A percentile compares a stretch with the other conserved stretches of the same genome.
These are phyloP conservation scores for Eulimnadia texana DNA, from an alignment of 1,140 invertebrate genomes.

Conservation along the genomic window DNA sequence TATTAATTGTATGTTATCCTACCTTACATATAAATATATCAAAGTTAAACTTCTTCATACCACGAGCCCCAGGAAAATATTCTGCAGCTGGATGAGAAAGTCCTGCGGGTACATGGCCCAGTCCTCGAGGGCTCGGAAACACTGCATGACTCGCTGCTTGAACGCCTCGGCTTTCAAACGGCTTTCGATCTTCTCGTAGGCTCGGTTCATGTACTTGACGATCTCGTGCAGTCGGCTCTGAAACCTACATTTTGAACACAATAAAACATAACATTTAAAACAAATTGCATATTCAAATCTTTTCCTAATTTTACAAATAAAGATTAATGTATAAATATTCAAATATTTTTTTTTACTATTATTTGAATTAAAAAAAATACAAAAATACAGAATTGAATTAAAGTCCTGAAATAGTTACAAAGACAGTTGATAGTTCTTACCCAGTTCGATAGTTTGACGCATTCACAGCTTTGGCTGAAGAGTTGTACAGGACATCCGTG, in stretches of 20 bases:
- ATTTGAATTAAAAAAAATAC: no score
- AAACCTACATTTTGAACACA: constrained; percentile 51
- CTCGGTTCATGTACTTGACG: constrained; percentile 64
- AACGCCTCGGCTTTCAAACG: constrained; percentile 90
- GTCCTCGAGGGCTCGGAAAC: constrained; percentile 95
- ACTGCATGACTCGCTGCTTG: constrained; percentile 83
- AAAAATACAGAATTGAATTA: no score
- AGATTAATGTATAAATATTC: no score
- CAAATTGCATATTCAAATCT: no score
- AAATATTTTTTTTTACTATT: no score
- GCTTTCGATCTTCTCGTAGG: constrained; percentile 66
- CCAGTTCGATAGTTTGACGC: constrained; percentile 89
- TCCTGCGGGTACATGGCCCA: constrained; percentile 93
- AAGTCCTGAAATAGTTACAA: no score
- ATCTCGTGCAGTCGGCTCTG: constrained; percentile 72
- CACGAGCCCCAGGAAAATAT: constrained; percentile 62
- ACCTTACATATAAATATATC: neutral
- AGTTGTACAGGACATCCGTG: constrained; percentile 95
- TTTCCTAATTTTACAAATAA: no score
- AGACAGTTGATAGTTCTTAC: no score
- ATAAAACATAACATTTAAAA: no score
- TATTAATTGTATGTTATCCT: no score
- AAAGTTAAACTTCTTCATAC: constrained; percentile 4
- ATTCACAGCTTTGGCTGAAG: constrained; percentile 87
- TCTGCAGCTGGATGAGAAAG: constrained; percentile 76